These are phyloP conservation scores for Athene noctua DNA, from an alignment of 2,113 vertebrate species.

Conservation along the genomic window DNA sequence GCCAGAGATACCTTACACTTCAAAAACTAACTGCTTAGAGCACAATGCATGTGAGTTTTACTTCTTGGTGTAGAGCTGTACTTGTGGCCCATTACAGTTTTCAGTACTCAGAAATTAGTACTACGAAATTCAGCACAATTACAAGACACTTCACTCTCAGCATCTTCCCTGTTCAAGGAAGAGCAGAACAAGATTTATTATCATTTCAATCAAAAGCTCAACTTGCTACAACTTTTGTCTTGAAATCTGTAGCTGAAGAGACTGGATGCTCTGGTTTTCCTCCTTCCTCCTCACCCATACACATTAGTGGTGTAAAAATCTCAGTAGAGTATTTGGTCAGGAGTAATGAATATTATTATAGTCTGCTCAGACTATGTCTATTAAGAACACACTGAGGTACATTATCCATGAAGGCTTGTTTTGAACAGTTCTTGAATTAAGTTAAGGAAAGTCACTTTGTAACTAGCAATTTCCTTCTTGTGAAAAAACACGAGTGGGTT, in stretches of 20 bases:
- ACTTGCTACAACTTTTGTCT: neutral
- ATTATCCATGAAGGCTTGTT: neutral
- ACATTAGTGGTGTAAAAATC: neutral
- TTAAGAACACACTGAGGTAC: neutral
- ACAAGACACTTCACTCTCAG: neutral
- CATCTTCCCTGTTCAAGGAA: neutral
- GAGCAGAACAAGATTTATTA: neutral
- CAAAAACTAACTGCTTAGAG: neutral
- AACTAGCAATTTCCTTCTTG: neutral
- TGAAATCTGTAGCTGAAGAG: neutral
- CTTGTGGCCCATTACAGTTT: neutral
- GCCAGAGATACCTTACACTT: neutral
- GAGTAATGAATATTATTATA: neutral
- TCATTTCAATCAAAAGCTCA: neutral
- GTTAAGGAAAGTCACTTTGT: neutral
- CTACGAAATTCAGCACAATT: neutral
- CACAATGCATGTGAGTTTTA: neutral
- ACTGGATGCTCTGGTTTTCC: neutral
- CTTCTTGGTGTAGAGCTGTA: too few relatives aligned
- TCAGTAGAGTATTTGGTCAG: neutral
- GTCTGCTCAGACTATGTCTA: neutral
- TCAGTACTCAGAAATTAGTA: neutral
- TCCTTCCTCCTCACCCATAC: neutral
- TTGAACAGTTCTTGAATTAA: neutral
- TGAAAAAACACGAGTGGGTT: neutral